Evolutionary conservation across 2,888 invertebrate genomes (phyloP).

Genomic region (Tachina grossa): DNA sequence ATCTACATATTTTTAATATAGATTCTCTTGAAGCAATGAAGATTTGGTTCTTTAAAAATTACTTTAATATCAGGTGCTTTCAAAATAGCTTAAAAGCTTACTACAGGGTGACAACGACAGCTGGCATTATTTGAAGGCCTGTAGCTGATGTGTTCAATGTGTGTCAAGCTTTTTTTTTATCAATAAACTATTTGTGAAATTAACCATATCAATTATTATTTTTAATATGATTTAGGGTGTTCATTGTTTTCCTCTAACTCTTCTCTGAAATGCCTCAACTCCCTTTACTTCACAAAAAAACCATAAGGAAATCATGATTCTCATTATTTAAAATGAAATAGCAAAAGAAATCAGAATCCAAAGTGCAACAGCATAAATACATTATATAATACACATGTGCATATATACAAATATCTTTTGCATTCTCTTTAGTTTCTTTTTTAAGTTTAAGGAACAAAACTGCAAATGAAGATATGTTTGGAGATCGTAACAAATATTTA

Average conservation of each 20-base stretch:
- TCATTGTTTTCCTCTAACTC: background rate
- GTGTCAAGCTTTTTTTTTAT: too few species aligned
- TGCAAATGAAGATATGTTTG: constrained; percentile 81
- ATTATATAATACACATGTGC: constrained; percentile 61
- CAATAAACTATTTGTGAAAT: too few species aligned
- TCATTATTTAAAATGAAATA: constrained; percentile 72
- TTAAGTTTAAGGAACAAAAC: constrained; percentile 74
- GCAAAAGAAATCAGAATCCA: constrained; percentile 74
- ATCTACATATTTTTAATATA: too few species aligned
- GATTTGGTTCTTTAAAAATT: too few species aligned
- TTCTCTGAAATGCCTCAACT: background rate
- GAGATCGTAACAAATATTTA: constrained; percentile 77
- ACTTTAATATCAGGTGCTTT: too few species aligned
- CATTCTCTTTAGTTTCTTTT: constrained; percentile 14
- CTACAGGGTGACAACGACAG: too few species aligned
- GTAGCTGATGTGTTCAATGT: too few species aligned
- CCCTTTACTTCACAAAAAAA: constrained; percentile 32
- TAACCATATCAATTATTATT: too few species aligned
- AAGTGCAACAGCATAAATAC: constrained; percentile 49
- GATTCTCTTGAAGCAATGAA: too few species aligned
- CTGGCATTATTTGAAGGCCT: too few species aligned
- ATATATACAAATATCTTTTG: constrained; percentile 18
- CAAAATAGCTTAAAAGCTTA: too few species aligned
- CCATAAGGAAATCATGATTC: constrained; percentile 80
- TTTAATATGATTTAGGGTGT: constrained; percentile 2